Conservation (phyloP, 2,113 vertebrate species). For the Danio rerio region DNA sequence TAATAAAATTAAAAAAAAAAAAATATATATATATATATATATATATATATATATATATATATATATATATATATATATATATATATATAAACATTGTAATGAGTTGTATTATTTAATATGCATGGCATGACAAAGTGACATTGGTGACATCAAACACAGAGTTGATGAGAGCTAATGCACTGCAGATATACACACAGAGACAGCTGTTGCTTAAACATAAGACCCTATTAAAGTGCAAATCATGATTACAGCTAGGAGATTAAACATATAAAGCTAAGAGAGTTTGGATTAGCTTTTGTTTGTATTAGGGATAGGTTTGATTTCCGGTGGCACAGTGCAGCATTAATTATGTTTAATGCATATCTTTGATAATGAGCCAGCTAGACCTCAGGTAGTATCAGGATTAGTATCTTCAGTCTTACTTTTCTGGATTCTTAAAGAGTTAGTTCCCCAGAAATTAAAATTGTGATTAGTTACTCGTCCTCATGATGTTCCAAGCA, state of each 20-base stretch:
- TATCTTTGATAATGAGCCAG: background rate
- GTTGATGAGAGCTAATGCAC: constrained; percentile 35
- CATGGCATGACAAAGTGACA: constrained; percentile 35
- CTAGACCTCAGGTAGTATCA: background rate
- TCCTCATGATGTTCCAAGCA: no score
- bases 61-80: background rate
- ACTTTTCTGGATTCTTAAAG: background rate
- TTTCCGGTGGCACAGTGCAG: background rate
- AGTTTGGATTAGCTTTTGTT: constrained; percentile 21
- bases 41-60: no score
- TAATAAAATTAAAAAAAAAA: no score
- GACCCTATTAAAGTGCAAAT: constrained; percentile 35
- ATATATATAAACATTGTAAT: background rate
- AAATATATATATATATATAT: no score
- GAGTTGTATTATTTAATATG: constrained; percentile 41
- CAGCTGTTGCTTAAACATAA: constrained; percentile 23
- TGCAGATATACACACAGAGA: constrained; percentile 29
- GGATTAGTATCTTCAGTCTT: background rate
- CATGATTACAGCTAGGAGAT: constrained; percentile 12
- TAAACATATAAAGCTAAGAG: constrained; percentile 30
- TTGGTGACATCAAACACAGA: constrained; percentile 27
- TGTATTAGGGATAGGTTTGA: background rate
- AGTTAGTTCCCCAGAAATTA: no score
- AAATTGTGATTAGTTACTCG: no score
- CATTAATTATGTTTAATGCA: constrained; percentile 20